Conservation (phyloP, 2,888 invertebrate genomes). For the Machimus atricapillus region DNA sequence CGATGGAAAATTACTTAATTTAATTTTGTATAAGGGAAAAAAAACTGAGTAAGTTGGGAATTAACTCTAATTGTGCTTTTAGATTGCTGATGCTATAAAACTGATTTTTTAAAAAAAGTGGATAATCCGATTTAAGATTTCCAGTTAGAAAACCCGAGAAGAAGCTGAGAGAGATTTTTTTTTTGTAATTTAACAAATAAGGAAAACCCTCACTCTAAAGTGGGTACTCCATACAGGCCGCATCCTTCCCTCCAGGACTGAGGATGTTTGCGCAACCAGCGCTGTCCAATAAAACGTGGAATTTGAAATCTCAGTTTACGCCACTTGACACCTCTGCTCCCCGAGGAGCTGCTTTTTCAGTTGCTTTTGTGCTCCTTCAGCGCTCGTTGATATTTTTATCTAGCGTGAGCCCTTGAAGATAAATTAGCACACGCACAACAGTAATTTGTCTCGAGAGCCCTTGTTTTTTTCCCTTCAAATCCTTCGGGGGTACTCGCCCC, state of each 20-base stretch:
- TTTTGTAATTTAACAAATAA: background rate
- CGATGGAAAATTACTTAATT: background rate
- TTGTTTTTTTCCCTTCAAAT: conserved; percentile 11
- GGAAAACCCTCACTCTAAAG: background rate
- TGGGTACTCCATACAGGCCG: background rate
- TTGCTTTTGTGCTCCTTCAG: background rate
- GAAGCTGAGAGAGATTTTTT: background rate
- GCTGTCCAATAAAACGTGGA: conserved; percentile 33
- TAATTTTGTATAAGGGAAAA: background rate
- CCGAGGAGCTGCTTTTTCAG: conserved; percentile 2
- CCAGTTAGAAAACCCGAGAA: background rate
- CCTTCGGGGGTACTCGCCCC: background rate
- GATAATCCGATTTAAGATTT: background rate
- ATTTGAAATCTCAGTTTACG: conserved; percentile 25
- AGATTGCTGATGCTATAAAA: background rate
- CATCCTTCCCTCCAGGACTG: background rate
- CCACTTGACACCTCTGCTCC: conserved; percentile 30
- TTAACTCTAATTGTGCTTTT: background rate
- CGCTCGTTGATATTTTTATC: conserved; percentile 13
- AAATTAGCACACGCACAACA: conserved; percentile 38
- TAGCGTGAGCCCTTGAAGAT: conserved; percentile 21
- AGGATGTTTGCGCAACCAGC: background rate
- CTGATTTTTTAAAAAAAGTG: background rate
- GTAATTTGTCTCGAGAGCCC: conserved; percentile 39
- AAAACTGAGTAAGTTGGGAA: background rate